phyloP scores from a whole-genome alignment of 2,888 invertebrate species.

The Pardosa pseudoannulata region DNA sequence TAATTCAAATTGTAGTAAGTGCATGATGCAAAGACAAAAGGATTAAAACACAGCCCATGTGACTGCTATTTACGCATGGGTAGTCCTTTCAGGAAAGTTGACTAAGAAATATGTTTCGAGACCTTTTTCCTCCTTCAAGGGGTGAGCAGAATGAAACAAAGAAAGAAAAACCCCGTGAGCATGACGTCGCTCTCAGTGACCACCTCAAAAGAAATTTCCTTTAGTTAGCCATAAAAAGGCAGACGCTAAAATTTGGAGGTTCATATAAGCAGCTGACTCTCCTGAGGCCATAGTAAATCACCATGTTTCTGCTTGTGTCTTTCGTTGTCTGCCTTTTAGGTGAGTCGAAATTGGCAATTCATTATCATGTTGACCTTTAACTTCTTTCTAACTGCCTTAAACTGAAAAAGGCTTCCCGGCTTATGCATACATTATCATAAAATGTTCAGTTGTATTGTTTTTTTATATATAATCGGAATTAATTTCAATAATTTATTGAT shows the following conservation, averaged over 20 bases:
- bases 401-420: too few relatives aligned
- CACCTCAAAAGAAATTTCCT: not conserved
- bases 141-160: not conserved
- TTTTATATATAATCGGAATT: too few relatives aligned
- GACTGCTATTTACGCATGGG: slow-evolving; percentile 1
- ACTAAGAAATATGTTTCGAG: not conserved
- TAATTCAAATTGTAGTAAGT: too few relatives aligned
- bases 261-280: not conserved
- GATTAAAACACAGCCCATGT: not conserved
- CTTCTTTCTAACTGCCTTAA: too few relatives aligned
- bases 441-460: too few relatives aligned
- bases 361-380: too few relatives aligned
- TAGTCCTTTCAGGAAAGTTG: not conserved
- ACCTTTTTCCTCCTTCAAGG: not conserved
- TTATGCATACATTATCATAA: too few relatives aligned
- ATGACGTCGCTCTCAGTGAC: not conserved
- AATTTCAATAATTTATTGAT: too few relatives aligned
- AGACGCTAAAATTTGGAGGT: not conserved
- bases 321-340: not conserved
- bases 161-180: not conserved
- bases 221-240: not conserved
- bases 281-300: not conserved
- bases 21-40: not conserved
- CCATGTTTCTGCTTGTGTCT: not conserved
- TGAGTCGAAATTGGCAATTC: not conserved